Evolutionary conservation across 2,888 invertebrate species (phyloP).

Genomic region (Pollenia labialis): DNA sequence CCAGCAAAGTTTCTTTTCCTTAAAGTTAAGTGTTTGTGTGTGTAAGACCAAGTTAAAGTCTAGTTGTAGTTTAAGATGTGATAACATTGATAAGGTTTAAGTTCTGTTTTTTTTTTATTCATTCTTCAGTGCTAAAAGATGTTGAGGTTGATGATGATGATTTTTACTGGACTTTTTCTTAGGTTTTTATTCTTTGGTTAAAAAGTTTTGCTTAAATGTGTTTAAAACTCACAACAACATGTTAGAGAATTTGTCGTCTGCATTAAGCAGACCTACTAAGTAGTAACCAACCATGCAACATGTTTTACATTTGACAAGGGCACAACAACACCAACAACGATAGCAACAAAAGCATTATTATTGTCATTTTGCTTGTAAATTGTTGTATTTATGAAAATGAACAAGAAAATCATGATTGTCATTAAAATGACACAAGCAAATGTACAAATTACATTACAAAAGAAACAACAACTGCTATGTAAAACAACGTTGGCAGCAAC

Average conservation of each 20-base stretch:
- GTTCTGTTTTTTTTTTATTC: not conserved
- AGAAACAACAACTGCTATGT: slow-evolving; percentile 20
- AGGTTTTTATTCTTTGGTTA: slow-evolving; percentile 30
- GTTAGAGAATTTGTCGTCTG: not conserved
- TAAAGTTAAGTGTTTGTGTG: not conserved
- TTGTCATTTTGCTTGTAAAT: slow-evolving; percentile 74
- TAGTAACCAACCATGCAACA: slow-evolving; percentile 28
- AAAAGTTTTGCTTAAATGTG: slow-evolving; percentile 60
- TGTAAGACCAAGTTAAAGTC: slow-evolving; percentile 19
- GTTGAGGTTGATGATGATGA: slow-evolving; percentile 59
- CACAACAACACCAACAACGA: slow-evolving; percentile 28
- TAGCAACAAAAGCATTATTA: slow-evolving; percentile 56
- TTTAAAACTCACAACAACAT: slow-evolving; percentile 30
- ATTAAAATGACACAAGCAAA: slow-evolving; percentile 74
- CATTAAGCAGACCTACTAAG: slow-evolving; percentile 21
- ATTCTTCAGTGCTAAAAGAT: slow-evolving; percentile 26
- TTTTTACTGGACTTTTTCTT: slow-evolving; percentile 20
- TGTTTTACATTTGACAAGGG: slow-evolving; percentile 2
- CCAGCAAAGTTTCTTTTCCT: slow-evolving; percentile 14
- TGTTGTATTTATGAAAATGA: slow-evolving; percentile 81
- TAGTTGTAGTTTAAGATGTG: slow-evolving; percentile 56
- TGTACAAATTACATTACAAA: slow-evolving; percentile 73
- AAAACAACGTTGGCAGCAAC: not conserved
- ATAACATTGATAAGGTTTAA: slow-evolving; percentile 42
- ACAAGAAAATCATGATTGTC: slow-evolving; percentile 74